phyloP scores from a whole-genome alignment of 1,140 invertebrate species.

The Chionoecetes opilio region DNA sequence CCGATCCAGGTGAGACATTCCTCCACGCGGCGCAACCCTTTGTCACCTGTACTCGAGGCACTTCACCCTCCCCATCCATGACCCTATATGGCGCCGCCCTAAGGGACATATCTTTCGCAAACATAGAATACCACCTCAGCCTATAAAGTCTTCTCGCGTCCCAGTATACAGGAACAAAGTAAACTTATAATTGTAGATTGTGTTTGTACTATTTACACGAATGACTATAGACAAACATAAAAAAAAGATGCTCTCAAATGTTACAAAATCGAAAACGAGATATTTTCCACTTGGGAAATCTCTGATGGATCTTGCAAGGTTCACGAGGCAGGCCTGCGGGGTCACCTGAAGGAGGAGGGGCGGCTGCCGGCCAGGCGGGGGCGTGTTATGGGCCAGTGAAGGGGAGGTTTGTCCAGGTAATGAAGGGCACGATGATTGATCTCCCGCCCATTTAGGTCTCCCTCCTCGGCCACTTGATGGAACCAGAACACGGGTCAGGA shows the following conservation, averaged over 20 bases:
- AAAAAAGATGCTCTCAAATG: background rate
- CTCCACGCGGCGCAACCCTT: background rate
- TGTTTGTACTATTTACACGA: no score
- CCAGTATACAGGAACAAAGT: background rate
- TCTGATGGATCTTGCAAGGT: background rate
- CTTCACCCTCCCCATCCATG: background rate
- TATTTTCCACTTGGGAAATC: background rate
- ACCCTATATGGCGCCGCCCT: background rate
- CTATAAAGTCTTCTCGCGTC: background rate
- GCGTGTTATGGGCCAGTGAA: background rate
- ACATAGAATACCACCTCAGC: background rate
- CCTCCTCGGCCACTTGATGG: background rate
- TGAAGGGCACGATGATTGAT: constrained; percentile 5
- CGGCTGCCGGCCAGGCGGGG: background rate
- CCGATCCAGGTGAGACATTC: constrained; percentile 56
- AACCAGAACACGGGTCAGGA: constrained; percentile 7
- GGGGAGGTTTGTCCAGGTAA: background rate
- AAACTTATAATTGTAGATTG: background rate
- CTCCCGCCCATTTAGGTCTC: background rate
- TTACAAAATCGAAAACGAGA: background rate
- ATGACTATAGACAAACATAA: no score
- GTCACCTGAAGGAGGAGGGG: background rate
- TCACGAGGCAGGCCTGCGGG: background rate
- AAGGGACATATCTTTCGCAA: no score
- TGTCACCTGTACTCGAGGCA: background rate